These are phyloP conservation scores for Ichneumon xanthorius DNA, from an alignment of 2,888 invertebrate genomes.

Conservation along the genomic window DNA sequence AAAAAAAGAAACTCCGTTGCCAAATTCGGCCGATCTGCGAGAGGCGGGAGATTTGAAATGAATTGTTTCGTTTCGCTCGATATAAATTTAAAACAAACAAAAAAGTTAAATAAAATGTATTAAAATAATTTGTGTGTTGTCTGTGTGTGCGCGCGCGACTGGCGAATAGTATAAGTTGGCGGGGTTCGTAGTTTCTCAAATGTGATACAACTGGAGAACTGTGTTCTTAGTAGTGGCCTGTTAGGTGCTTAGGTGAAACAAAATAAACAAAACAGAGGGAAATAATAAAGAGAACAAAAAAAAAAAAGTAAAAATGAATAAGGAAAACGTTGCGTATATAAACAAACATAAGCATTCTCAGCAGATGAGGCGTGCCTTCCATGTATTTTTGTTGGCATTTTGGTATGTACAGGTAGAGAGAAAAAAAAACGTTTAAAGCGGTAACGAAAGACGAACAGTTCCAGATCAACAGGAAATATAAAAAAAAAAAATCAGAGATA, in stretches of 20 bases:
- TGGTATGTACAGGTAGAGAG: constrained; percentile 77
- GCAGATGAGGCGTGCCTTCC: constrained; percentile 84
- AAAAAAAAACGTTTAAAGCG: not conserved
- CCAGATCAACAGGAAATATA: constrained; percentile 58
- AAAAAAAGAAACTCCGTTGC: constrained; percentile 6
- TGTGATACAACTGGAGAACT: constrained; percentile 83
- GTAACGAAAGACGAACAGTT: constrained; percentile 12
- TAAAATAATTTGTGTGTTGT: constrained; percentile 2
- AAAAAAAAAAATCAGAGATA: not conserved
- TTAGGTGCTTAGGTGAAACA: constrained; percentile 82
- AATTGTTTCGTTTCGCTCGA: not conserved
- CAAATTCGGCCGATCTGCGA: constrained; percentile 13
- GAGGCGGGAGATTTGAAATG: not conserved
- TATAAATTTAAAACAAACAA: not conserved
- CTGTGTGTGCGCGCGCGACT: constrained; percentile 6
- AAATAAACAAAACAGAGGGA: constrained; percentile 65
- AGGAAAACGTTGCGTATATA: constrained; percentile 68
- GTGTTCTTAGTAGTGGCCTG: constrained; percentile 84
- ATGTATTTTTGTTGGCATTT: constrained; percentile 84
- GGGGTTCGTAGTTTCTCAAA: constrained; percentile 76
- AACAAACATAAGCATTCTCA: constrained; percentile 80
- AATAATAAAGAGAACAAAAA: constrained; percentile 56
- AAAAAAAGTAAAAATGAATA: constrained; percentile 67
- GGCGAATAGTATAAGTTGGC: constrained; percentile 48
- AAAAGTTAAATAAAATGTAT: not conserved